These are phyloP conservation scores for Malthinus seriepunctatus DNA, from an alignment of 2,888 invertebrate genomes.

Conservation along the genomic window DNA sequence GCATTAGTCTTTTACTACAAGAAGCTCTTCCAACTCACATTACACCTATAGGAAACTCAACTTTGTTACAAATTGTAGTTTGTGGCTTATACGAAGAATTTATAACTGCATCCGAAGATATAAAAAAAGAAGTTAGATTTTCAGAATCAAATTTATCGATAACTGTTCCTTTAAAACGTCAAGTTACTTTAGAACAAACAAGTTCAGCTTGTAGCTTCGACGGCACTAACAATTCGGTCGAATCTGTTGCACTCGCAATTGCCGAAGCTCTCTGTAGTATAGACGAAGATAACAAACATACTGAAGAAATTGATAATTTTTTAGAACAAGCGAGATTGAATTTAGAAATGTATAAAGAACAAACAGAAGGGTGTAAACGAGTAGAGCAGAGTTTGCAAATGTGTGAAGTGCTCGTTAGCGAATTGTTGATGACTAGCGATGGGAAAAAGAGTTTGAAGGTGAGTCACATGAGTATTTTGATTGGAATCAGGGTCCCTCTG, in stretches of 20 bases:
- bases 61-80: conserved; percentile 72
- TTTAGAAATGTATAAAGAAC: conserved; percentile 40
- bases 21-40: conserved; percentile 71
- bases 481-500: no score
- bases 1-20: conserved; percentile 61
- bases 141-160: conserved; percentile 8
- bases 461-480: no score
- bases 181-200: conserved; percentile 25
- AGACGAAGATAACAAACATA: conserved; percentile 80
- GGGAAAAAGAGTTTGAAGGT: conserved; percentile 62
- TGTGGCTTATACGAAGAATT: conserved; percentile 71
- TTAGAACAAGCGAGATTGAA: conserved; percentile 60
- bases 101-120: conserved; percentile 57
- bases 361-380: conserved; percentile 45
- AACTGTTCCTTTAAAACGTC: conserved; percentile 11
- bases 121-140: conserved; percentile 39
- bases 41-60: conserved; percentile 70
- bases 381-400: conserved; percentile 57
- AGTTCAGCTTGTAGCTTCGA: conserved; percentile 41
- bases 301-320: conserved; percentile 70
- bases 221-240: conserved; percentile 36
- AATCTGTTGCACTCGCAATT: conserved; percentile 67
- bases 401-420: conserved; percentile 63
- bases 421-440: conserved; percentile 63
- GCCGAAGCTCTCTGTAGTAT: conserved; percentile 80